These are phyloP conservation scores for Myocastor coypus DNA, from an alignment of 2,113 vertebrate species.

Conservation along the genomic window DNA sequence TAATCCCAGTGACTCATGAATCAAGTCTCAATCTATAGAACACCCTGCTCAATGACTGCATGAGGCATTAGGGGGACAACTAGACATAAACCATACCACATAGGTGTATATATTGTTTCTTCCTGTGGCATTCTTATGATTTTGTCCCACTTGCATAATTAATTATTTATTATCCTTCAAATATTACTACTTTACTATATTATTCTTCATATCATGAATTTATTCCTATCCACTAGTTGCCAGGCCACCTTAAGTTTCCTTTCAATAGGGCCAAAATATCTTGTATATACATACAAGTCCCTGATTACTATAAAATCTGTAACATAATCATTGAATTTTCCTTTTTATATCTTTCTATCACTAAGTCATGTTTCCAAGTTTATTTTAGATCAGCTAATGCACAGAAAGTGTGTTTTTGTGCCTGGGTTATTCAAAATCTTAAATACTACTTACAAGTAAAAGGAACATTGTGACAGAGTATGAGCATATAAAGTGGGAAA, in stretches of 20 bases:
- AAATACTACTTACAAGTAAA: not conserved
- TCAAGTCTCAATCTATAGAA: no score
- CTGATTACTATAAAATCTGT: not conserved
- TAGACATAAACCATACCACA: no score
- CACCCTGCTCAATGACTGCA: no score
- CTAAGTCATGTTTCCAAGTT: not conserved
- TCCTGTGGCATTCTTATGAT: not conserved
- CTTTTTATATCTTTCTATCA: not conserved
- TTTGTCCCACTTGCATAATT: not conserved
- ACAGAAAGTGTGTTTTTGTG: not conserved
- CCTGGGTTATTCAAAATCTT: not conserved
- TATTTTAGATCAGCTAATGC: not conserved
- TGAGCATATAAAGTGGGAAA: not conserved
- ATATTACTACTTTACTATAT: not conserved
- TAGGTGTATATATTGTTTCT: not conserved
- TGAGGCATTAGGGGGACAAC: no score
- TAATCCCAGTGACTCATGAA: no score
- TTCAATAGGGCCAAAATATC: not conserved
- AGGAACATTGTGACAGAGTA: not conserved
- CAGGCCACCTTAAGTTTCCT: not conserved
- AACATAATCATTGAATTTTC: not conserved
- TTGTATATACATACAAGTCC: not conserved
- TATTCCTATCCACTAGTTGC: not conserved
- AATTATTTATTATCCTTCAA: not conserved
- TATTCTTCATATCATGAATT: not conserved